Evolutionary conservation across 2,888 invertebrate genomes (phyloP).

Genomic region (Subacronicta megacephala): DNA sequence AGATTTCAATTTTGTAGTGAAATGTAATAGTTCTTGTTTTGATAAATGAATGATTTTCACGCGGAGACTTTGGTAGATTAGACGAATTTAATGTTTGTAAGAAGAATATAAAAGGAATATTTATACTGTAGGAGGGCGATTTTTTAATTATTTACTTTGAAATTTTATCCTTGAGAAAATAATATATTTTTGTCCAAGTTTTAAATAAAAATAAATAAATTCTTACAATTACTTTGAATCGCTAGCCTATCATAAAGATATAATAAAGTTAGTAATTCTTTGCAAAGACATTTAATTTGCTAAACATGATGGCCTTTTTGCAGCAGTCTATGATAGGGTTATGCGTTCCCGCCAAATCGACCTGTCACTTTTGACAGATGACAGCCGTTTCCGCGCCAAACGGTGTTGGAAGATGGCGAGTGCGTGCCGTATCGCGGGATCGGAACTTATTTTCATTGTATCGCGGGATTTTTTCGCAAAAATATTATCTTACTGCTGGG

Average conservation of each 20-base stretch:
- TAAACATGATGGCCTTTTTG: slow-evolving; percentile 16
- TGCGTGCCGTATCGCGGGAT: slow-evolving; percentile 68
- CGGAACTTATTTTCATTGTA: slow-evolving; percentile 31
- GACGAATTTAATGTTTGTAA: too few relatives aligned
- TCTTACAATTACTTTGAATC: too few relatives aligned
- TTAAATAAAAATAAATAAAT: too few relatives aligned
- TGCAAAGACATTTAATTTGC: slow-evolving; percentile 19
- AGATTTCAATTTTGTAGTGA: slow-evolving; percentile 53
- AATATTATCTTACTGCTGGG: too few relatives aligned
- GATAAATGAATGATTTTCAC: slow-evolving; percentile 10
- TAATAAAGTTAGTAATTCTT: too few relatives aligned
- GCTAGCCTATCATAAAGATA: too few relatives aligned
- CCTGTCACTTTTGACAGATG: slow-evolving; percentile 71
- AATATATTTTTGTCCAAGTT: too few relatives aligned
- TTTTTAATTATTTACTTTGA: too few relatives aligned
- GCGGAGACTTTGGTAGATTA: too few relatives aligned
- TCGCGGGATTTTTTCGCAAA: slow-evolving; percentile 13
- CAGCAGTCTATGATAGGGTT: slow-evolving; percentile 60
- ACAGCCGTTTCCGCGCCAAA: slow-evolving; percentile 76
- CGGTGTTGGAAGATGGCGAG: slow-evolving; percentile 74
- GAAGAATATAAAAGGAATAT: too few relatives aligned
- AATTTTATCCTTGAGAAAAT: too few relatives aligned
- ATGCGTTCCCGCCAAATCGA: slow-evolving; percentile 61
- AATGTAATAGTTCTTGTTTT: slow-evolving; percentile 17
- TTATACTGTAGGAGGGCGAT: too few relatives aligned